Evolutionary conservation across 1,140 invertebrate species (phyloP), one percentile per base, ranked within the genome.

Genomic region (Trichonephila clavipes): DNA sequence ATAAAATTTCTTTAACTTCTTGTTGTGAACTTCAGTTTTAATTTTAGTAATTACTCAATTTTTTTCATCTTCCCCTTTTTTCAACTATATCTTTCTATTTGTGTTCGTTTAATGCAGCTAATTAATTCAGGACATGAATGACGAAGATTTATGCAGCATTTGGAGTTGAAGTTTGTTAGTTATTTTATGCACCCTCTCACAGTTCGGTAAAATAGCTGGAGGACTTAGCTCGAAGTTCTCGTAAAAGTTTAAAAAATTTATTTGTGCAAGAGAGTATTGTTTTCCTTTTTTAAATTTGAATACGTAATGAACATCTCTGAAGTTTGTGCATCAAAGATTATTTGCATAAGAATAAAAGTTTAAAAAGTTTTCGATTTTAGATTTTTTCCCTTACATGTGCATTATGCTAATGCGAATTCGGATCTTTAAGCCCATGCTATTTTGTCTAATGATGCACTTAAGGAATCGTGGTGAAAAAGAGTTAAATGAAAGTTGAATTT

Each of bases 181-280:
- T 51, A 51, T 51, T 69, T 69, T 69, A 69, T 69, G 66, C n/a
- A 12, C 64, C 62, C 18, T 64, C n/a, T 7, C 21, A 66, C 2
- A 10, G 66, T 69, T 69, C 66, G 40, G 3, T n/a, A 34, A 77
- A 77, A 40, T 19, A 34, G 72, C 72, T 28, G 16, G 72, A 18
- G 34, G 72, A 28, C 6, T 77, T 77, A 28, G 19, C 28, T 77
- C 3, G 18, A 19, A 40, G 3, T 19, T 19, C 62, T 40, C 28
- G 28, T 16, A 28, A 34, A 77, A 77, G 72, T 77, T 77, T 77
- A 34, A 77, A n/a, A 77, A 77, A 77, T 77, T 77, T 77, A 28
- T 77, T 16, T 77, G 72, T 69, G 16, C 34, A 18, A 18, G 28
- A 18, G 28, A 77, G 28, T 77, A 77, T 77, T 77, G 14, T 40